A percentile compares a stretch with the other conserved stretches of the same genome.
phyloP scores from a whole-genome alignment of 2,113 vertebrate species.

The Gnathonemus echidnorhynchus region DNA sequence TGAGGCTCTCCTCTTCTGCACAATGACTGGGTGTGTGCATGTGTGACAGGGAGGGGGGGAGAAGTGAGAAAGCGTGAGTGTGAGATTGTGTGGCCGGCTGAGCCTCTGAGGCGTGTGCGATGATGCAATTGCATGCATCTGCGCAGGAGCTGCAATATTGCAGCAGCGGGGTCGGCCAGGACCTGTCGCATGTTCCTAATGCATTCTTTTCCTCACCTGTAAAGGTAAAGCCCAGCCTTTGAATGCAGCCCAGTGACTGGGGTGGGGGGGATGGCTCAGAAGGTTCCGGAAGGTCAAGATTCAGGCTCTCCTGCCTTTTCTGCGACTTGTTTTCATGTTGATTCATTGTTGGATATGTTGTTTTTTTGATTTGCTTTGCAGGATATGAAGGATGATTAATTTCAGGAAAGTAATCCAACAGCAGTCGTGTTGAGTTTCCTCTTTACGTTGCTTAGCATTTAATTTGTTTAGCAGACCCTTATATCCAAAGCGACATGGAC shows the following conservation, averaged over 20 bases:
- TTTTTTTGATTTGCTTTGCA: not conserved
- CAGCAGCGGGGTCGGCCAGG: not conserved
- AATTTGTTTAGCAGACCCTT: not conserved
- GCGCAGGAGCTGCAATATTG: not conserved
- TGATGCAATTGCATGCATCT: slow-evolving; percentile 24
- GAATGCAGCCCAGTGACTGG: not conserved
- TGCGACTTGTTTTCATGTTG: not conserved
- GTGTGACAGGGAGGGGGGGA: not conserved
- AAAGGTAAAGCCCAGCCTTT: not conserved
- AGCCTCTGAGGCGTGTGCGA: not conserved
- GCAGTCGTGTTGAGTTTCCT: not conserved
- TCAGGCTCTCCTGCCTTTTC: not conserved
- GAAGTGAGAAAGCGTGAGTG: not conserved
- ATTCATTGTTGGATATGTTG: not conserved
- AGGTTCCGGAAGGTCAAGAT: not conserved
- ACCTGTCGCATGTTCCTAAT: not conserved
- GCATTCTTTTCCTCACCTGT: not conserved
- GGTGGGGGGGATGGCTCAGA: not conserved
- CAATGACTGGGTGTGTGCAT: not conserved
- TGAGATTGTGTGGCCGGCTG: not conserved
- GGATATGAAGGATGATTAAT: not conserved
- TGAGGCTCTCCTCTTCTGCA: not conserved
- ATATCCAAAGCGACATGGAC: not conserved
- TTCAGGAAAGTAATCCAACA: not conserved
- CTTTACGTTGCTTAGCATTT: not conserved